Evolutionary conservation across 2,888 invertebrate genomes (phyloP).

Genomic region (Eristalis arbustorum): DNA sequence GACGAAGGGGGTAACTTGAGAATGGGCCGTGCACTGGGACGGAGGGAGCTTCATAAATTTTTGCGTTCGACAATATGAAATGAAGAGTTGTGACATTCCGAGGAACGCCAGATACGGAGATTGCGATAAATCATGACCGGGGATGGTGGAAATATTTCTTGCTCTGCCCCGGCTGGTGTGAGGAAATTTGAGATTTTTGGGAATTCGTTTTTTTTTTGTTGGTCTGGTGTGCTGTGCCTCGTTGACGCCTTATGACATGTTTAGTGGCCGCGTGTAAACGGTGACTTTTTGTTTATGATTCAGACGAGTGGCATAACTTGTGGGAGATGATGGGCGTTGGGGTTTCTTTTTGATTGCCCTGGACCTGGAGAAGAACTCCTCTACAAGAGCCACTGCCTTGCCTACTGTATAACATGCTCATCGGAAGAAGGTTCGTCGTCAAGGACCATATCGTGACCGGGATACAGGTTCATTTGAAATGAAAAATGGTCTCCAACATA

Average conservation of each 20-base stretch:
- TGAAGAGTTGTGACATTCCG: constrained; percentile 56
- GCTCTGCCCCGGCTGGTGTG: neutral
- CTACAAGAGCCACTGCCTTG: no score
- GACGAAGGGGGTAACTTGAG: constrained; percentile 54
- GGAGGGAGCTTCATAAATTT: constrained; percentile 47
- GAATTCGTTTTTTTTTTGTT: constrained; percentile 10
- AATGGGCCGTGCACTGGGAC: neutral
- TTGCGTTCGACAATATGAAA: constrained; percentile 47
- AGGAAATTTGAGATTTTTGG: constrained; percentile 63
- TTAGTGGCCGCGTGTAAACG: constrained; percentile 38
- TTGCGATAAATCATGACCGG: constrained; percentile 61
- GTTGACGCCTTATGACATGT: constrained; percentile 65
- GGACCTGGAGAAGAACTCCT: no score
- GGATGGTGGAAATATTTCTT: constrained; percentile 51
- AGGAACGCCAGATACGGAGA: constrained; percentile 24
- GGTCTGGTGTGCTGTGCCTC: neutral
- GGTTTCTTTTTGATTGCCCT: no score
- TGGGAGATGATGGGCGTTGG: neutral
- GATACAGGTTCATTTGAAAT: no score
- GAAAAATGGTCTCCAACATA: no score
- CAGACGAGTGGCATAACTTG: neutral
- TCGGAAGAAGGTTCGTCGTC: no score
- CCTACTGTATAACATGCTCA: no score
- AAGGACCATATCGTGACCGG: no score
- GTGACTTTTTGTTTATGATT: constrained; percentile 3